Evolutionary conservation across 53 echinoderm and acorn worm genomes (phyloP), one percentile per base, ranked within the genome.

Genomic region (Luidia sarsii): DNA sequence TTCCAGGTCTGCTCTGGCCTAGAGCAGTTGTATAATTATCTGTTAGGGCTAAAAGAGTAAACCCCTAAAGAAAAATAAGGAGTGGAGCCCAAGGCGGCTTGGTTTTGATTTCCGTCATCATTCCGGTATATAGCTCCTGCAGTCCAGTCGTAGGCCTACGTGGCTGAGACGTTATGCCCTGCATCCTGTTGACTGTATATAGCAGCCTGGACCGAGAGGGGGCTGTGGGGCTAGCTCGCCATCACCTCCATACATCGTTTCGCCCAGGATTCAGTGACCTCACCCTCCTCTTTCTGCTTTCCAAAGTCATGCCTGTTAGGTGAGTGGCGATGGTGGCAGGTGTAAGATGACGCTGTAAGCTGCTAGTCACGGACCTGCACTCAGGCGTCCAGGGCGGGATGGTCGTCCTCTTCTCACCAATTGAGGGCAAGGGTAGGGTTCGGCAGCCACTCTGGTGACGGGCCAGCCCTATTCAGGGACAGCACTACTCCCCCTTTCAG

Each of bases 241-340:
- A 68, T 29, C 16, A 30, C 18, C 68, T 48, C 50, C 48, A 68
- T 48, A 68, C 28, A 48, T 28, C 36, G 14, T 0, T 29, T 68
- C 16, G 68, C 49, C 46, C 68, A 45, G 68, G 68, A 68, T 68
- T 68, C 68, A 68, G 68, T 3, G 68, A 68, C 68, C 11, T 31
- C 48, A 25, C 11, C 20, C 30, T 1, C 48, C 29, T 28, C 28
- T 16, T 45, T 46, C 48, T 48, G 27, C 45, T 34, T 33, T 33
- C 64, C 18, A 7, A 68, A 41, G 68, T 48, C 49, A 29, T 68
- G 68, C 30, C 46, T 13, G 48, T 46, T 38, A 29, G 68, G 68
- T 48, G 49, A 68, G 49, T 68, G 68, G 68, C 27, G 48, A 48
- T 6, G 30, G 68, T 68, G 48, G 68, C 68, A 68, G 49, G 68